A percentile compares a stretch with the other conserved stretches of the same genome.
phyloP scores from a whole-genome alignment of 2,113 vertebrate genomes.

The Raja brachyura region DNA sequence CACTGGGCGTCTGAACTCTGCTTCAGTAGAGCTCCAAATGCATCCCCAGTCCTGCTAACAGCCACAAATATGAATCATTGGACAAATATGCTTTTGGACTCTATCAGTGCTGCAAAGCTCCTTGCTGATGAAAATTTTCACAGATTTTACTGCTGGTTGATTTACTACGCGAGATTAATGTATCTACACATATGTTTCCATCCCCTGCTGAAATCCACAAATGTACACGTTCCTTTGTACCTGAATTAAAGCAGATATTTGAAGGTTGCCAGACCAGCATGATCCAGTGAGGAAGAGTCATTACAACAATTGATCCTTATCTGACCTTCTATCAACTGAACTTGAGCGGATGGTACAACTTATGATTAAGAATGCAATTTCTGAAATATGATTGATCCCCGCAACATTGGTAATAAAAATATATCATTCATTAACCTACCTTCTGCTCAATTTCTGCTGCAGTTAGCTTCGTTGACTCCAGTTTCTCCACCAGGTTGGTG shows the following conservation, averaged over 20 bases:
- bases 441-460: constrained; percentile 63
- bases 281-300: neutral
- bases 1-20: neutral
- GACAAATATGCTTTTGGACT: neutral
- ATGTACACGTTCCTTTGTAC: neutral
- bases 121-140: neutral
- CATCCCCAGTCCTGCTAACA: neutral
- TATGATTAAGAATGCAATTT: neutral
- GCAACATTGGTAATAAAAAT: neutral
- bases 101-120: neutral
- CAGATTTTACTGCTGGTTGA: neutral
- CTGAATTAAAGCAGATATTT: too few relatives aligned
- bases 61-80: neutral
- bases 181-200: neutral
- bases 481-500: constrained; percentile 67
- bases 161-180: neutral
- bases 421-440: constrained; percentile 46
- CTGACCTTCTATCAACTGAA: neutral
- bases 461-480: constrained; percentile 63
- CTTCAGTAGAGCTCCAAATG: neutral
- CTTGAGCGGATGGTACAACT: neutral
- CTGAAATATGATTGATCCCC: neutral
- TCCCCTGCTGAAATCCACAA: neutral
- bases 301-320: neutral
- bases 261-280: neutral